These are phyloP conservation scores for Pelmatolapia mariae DNA, from an alignment of 2,113 vertebrate genomes.

Conservation along the genomic window DNA sequence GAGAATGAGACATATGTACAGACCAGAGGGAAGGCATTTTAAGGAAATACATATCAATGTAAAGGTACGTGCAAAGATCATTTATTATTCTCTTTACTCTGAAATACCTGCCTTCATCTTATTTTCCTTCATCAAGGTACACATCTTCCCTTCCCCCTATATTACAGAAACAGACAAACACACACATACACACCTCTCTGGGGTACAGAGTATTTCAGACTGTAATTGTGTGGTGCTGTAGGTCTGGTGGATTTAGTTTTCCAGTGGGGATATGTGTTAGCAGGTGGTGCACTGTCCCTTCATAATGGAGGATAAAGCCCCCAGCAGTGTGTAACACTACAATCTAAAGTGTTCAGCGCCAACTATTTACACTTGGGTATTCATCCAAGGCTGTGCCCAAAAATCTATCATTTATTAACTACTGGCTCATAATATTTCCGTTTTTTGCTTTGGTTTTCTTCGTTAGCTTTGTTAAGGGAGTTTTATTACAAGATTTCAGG, in stretches of 20 bases:
- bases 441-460: not conserved
- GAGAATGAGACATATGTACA: not conserved
- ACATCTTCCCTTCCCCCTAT: not conserved
- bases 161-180: not conserved
- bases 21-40: constrained; percentile 9
- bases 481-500: not conserved
- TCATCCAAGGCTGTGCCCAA: not conserved
- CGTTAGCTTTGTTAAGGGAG: not conserved
- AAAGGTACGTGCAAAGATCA: constrained; percentile 32
- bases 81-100: constrained; percentile 31
- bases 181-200: not conserved
- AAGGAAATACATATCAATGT: constrained; percentile 16
- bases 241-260: constrained; percentile 36
- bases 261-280: constrained; percentile 47
- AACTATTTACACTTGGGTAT: constrained; percentile 8
- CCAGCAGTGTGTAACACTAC: constrained; percentile 4
- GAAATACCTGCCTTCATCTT: constrained; percentile 11
- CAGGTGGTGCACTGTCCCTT: constrained; percentile 52
- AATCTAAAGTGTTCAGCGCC: constrained; percentile 2
- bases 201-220: constrained; percentile 13
- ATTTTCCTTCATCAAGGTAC: constrained; percentile 18
- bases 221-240: constrained; percentile 23
- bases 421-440: not conserved
- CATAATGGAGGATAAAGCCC: constrained; percentile 50
- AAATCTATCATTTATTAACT: not conserved